Conservation (phyloP, 2,888 invertebrate species). For the Acrocera orbiculus region DNA sequence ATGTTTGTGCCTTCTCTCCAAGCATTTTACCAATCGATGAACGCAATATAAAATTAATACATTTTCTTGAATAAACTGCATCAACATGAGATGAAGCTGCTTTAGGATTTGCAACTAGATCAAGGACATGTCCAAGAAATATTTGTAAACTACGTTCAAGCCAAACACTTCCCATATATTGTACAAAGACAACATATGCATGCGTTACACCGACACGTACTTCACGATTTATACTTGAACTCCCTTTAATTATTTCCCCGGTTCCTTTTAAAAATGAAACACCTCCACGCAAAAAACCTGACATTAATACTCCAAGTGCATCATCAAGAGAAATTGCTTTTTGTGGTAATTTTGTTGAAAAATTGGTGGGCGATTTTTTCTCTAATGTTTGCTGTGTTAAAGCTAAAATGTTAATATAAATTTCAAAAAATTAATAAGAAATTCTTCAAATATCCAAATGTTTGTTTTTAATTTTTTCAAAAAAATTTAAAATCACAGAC, state of each 20-base stretch:
- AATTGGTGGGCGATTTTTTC: constrained; percentile 23
- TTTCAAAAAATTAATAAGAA: too few relatives aligned
- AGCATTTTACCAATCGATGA: constrained; percentile 85
- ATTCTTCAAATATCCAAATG: too few relatives aligned
- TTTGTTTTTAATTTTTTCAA: too few relatives aligned
- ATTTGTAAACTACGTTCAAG: constrained; percentile 77
- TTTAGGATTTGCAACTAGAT: constrained; percentile 87
- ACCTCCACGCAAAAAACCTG: constrained; percentile 87
- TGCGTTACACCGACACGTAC: constrained; percentile 95
- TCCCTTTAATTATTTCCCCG: constrained; percentile 89
- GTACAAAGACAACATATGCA: constrained; percentile 89
- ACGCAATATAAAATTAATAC: constrained; percentile 86
- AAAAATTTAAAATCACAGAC: too few relatives aligned
- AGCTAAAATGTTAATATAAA: constrained; percentile 16
- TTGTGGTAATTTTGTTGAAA: too few relatives aligned
- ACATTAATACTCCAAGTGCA: constrained; percentile 75
- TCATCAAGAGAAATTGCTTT: constrained; percentile 69
- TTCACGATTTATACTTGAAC: constrained; percentile 83
- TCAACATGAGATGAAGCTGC: constrained; percentile 93
- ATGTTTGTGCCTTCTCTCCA: constrained; percentile 91
- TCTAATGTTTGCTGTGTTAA: constrained; percentile 59
- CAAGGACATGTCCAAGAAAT: constrained; percentile 77
- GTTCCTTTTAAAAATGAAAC: constrained; percentile 85
- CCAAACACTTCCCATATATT: constrained; percentile 88
- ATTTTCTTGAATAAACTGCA: constrained; percentile 93